Evolutionary conservation across 2,797 vertebrate genomes (phyloP), one percentile per base, ranked within the genome.

Genomic region (Otolemur crassicaudatus): DNA sequence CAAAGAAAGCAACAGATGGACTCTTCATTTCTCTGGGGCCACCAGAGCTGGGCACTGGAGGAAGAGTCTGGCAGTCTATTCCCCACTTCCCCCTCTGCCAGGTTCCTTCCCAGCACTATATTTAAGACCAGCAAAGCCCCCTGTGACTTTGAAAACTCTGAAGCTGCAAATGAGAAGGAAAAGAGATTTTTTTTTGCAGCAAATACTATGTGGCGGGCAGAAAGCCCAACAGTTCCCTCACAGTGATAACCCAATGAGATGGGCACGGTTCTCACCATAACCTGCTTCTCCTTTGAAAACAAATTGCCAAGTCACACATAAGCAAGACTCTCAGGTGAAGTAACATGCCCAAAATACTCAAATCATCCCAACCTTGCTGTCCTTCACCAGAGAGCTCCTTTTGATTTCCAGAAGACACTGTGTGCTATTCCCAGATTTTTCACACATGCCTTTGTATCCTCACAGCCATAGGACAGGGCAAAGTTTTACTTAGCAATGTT

Each of bases 1-100:
- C 80, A 53, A 60, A 88, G 25, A 11, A 89, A 63, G 23, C n/a
- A 16, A 31, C 5, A 79, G 46, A 29, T 13, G 13, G 16, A 29
- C 40, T 29, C 81, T 82, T 11, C 40, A 4, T 2, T 40, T 56
- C 27, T 65, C 2, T 0, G 29, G 31, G 34, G 14, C 19, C 31
- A 0, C 27, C 1, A 17, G 46, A 76, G 23, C 0, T 0, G 43
- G 23, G 13, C 19, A 5, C 11, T 1, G 0, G 37, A 49, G 7
- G 8, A 29, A 75, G 29, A 4, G 34, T 25, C 14, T 80, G 29
- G 46, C 27, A 46, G 65, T 40, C 67, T 16, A n/a, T 2, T 29
- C 2, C 16, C 85, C 9, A 6, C 31, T 40, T 31, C 53, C 34
- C 56, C 23, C 65, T 60, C 79, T 40, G 25, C 53, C 58, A 80